phyloP scores from a whole-genome alignment of 2,113 vertebrate genomes.

The Gallinago undulata region DNA sequence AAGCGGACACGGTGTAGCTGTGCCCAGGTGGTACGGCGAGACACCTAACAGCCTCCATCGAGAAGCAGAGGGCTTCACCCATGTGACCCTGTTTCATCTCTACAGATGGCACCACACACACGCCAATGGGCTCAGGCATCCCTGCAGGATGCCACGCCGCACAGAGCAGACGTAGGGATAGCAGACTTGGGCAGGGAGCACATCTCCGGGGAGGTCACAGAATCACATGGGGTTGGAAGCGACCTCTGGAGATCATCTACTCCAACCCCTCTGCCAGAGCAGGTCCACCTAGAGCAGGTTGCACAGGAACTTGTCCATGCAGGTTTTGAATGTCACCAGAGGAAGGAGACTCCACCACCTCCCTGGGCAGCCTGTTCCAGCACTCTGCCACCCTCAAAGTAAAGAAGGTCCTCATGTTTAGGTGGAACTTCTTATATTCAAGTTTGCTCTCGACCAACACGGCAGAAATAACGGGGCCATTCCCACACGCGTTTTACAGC shows the following conservation, averaged over 20 bases:
- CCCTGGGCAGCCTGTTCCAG: too few species aligned
- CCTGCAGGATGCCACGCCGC: neutral
- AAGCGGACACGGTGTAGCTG: rapidly evolving
- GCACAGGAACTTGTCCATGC: too few species aligned
- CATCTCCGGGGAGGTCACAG: neutral
- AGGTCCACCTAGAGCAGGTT: too few species aligned
- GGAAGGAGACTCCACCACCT: too few species aligned
- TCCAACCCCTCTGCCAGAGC: too few species aligned
- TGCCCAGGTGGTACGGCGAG: rapidly evolving
- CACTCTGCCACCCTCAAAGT: too few species aligned
- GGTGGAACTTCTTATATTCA: too few species aligned
- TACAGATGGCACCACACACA: rapidly evolving
- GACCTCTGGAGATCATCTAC: too few species aligned
- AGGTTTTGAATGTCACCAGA: too few species aligned
- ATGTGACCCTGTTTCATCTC: neutral
- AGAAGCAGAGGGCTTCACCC: neutral
- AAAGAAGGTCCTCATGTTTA: too few species aligned
- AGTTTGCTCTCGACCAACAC: rapidly evolving
- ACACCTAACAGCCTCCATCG: neutral
- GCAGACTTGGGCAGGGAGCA: neutral
- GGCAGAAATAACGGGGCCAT: neutral
- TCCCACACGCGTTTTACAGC: neutral
- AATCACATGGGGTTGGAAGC: too few species aligned
- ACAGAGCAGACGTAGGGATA: neutral
- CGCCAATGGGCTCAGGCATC: rapidly evolving